These are phyloP conservation scores for Nyctalus aviator DNA, from an alignment of 2,797 vertebrate genomes.

Conservation along the genomic window DNA sequence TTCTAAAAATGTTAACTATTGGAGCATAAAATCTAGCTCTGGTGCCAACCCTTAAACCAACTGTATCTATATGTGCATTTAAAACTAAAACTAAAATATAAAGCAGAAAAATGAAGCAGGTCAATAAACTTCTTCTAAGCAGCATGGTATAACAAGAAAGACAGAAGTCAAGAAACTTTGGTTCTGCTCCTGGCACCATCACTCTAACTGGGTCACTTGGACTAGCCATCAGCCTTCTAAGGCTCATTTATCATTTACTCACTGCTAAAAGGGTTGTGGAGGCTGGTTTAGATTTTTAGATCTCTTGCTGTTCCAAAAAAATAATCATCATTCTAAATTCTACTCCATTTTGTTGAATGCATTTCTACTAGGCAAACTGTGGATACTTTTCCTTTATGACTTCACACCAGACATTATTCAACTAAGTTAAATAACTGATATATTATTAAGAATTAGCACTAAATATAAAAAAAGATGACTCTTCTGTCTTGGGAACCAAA, in stretches of 20 bases:
- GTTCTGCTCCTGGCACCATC: background rate
- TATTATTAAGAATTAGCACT: constrained; percentile 25
- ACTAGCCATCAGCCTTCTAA: background rate
- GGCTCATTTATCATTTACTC: background rate
- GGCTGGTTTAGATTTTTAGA: background rate
- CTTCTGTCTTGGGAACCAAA: constrained; percentile 27
- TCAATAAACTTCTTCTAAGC: background rate
- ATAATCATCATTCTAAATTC: constrained; percentile 21
- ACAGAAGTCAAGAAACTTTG: background rate
- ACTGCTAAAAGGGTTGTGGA: background rate
- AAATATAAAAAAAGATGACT: constrained; percentile 41
- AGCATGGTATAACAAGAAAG: background rate
- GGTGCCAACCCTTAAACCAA: background rate
- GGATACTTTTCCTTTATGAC: background rate
- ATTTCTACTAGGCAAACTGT: background rate
- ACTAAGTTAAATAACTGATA: background rate
- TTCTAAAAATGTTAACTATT: constrained; percentile 22
- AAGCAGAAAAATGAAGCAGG: constrained; percentile 30
- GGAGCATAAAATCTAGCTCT: constrained; percentile 31
- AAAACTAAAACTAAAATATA: constrained; percentile 36
- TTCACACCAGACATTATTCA: constrained; percentile 1
- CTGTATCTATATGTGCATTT: background rate
- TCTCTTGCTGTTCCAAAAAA: background rate
- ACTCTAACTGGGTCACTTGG: background rate
- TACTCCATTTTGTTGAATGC: constrained; percentile 8